Evolutionary conservation across 2,113 vertebrate genomes (phyloP).

Genomic region (Calidris pygmaea): DNA sequence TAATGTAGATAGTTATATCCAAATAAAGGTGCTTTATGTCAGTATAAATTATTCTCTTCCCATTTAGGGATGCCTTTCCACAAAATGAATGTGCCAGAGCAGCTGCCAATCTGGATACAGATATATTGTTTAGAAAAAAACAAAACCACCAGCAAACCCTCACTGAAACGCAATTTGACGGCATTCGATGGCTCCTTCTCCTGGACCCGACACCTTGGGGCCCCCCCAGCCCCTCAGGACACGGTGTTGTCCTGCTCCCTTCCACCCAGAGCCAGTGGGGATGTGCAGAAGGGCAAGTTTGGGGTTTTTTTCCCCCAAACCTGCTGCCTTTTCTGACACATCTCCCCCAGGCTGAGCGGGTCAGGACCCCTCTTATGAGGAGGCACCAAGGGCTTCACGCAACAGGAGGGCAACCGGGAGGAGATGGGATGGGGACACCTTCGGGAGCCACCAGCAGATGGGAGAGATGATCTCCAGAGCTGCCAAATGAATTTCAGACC

Average conservation of each 20-base stretch:
- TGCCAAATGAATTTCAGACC: neutral
- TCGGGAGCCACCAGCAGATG: rapidly evolving
- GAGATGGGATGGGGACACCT: neutral
- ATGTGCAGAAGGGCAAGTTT: neutral
- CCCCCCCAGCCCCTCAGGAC: rapidly evolving
- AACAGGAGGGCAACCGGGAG: rapidly evolving
- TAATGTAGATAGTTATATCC: slow-evolving; percentile 45
- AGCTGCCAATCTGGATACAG: slow-evolving; percentile 16
- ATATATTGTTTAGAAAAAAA: neutral
- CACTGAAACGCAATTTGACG: rapidly evolving
- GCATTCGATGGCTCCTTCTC: neutral
- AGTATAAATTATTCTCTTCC: slow-evolving; percentile 37
- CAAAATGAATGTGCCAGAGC: slow-evolving; percentile 27
- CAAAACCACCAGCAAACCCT: neutral
- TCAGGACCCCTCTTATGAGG: neutral
- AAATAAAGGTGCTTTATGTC: slow-evolving; percentile 54
- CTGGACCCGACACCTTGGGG: neutral
- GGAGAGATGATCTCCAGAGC: neutral
- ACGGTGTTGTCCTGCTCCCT: rapidly evolving
- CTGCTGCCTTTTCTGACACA: neutral
- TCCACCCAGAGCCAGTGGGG: neutral
- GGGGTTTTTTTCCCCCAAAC: neutral
- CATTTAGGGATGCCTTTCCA: slow-evolving; percentile 39
- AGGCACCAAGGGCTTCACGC: rapidly evolving
- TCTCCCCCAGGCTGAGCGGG: neutral